A percentile compares a stretch with the other conserved stretches of the same genome.
phyloP scores from a whole-genome alignment of 2,113 vertebrate species.

The Pipa parva region DNA sequence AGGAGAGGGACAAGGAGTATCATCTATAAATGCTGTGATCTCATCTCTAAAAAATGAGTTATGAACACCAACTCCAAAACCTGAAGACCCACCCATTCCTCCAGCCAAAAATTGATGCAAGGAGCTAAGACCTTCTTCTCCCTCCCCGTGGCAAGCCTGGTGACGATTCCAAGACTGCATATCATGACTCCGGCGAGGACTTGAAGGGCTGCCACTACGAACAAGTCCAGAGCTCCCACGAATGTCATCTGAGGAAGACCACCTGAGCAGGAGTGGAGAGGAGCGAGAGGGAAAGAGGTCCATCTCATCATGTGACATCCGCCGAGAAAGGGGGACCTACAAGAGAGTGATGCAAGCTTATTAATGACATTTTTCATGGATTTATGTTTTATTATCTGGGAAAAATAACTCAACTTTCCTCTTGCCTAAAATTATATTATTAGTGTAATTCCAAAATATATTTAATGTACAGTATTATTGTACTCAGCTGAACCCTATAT shows the following conservation, averaged over 20 bases:
- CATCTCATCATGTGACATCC: constrained; percentile 73
- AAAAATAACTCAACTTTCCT: too few species aligned
- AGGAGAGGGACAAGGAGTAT: constrained; percentile 68
- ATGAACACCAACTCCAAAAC: constrained; percentile 56
- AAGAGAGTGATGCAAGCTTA: constrained; percentile 10
- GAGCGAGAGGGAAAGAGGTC: constrained; percentile 67
- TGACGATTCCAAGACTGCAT: constrained; percentile 7
- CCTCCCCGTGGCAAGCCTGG: neutral
- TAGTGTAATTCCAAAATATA: too few species aligned
- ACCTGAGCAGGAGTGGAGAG: constrained; percentile 68
- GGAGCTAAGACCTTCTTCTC: constrained; percentile 54
- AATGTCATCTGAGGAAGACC: constrained; percentile 77
- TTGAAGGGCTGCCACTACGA: constrained; percentile 58
- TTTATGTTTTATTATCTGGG: too few species aligned
- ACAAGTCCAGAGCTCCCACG: constrained; percentile 56
- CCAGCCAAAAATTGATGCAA: constrained; percentile 68
- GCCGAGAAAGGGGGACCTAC: constrained; percentile 68
- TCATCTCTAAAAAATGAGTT: constrained; percentile 72
- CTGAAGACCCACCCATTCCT: constrained; percentile 46
- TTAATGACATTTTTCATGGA: too few species aligned
- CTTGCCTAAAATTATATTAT: too few species aligned
- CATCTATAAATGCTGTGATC: constrained; percentile 72
- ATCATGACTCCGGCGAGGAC: constrained; percentile 41
- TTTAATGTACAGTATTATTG: too few species aligned
- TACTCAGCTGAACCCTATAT: too few species aligned